phyloP scores from a whole-genome alignment of 2,113 vertebrate species.

The Thinocorus orbignyianus region DNA sequence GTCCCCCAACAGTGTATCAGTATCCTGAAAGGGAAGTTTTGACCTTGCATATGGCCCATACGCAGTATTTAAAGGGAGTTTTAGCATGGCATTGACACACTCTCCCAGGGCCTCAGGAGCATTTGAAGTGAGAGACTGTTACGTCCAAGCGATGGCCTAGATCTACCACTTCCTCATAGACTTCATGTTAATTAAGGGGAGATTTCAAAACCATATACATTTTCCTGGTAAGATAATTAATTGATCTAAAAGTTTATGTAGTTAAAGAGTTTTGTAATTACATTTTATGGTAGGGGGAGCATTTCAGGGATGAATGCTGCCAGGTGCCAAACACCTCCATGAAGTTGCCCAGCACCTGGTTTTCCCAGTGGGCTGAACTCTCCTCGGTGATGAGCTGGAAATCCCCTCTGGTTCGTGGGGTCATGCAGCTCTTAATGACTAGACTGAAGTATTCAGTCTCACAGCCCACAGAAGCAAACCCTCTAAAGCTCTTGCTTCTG shows the following conservation, averaged over 20 bases:
- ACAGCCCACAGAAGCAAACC: not conserved
- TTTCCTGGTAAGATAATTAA: slow-evolving; percentile 29
- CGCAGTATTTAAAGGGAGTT: not conserved
- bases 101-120: not conserved
- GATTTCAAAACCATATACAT: slow-evolving; percentile 13
- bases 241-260: slow-evolving; percentile 10
- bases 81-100: not conserved
- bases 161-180: not conserved
- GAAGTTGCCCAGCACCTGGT: not conserved
- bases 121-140: not conserved
- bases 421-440: not conserved
- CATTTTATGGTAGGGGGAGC: not conserved
- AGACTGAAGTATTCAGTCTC: not conserved
- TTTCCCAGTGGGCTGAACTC: not conserved
- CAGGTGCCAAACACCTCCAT: not conserved
- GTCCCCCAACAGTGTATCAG: not conserved
- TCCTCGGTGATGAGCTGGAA: not conserved
- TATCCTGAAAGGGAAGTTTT: not conserved
- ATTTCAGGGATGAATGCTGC: not conserved
- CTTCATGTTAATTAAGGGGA: slow-evolving; percentile 49
- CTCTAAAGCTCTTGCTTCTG: not conserved
- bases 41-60: not conserved
- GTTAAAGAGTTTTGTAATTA: slow-evolving; percentile 38
- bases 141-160: not conserved
- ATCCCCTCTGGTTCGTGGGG: not conserved